Base-by-base conservation (phyloP, 2,113 vertebrate species). In the Lycaon pictus region DNA sequence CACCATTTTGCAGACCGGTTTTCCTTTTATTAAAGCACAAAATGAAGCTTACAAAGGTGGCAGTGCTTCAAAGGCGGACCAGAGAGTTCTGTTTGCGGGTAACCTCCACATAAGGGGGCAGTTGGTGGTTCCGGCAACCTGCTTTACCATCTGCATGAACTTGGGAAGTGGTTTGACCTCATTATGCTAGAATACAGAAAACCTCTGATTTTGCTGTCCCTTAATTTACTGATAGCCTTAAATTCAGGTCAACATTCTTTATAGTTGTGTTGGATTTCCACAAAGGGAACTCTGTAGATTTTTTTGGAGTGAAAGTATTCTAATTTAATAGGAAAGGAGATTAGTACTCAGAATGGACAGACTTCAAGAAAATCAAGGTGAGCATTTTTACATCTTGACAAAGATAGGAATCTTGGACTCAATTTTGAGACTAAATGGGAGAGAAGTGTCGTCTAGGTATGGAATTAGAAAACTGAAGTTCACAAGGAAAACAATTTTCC, bases 1-100 rank as follows among this genome's bases (percentile, higher is more conserved):
- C 69, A 62, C 76, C 79, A 43, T 96, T 98, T 97, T 93, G 56
- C 79, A 93, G 58, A 71, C 77, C 43, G 48, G 53, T 11, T 5
- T 88, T 92, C 7, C 51, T 96, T 95, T 94, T 90, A 69, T 89
- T 32, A 84, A 82, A 82, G 67, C 74, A 88, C 22, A 55, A 91
- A 77, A 77, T 15, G 58, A 97, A 80, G 16, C 63, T 67, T 72
- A 60, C 69, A 37, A 71, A 92, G 65, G 29, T 71, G 22, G 37
- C 27, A 23, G 3, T 48, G 48, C 97, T 88, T 96, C 74, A 81
- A 37, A 92, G 86, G 13, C 56, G 27, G 43, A 89, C 72, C 10
- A 67, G 83, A 74, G 71, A 27, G 20, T 29, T 55, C 74, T 76
- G 79, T 48, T 55, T 2, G 3, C 29, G 11, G 53, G 43, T 35